phyloP scores from a whole-genome alignment of 2,888 invertebrate species.

The Strigamia transsilvanica region DNA sequence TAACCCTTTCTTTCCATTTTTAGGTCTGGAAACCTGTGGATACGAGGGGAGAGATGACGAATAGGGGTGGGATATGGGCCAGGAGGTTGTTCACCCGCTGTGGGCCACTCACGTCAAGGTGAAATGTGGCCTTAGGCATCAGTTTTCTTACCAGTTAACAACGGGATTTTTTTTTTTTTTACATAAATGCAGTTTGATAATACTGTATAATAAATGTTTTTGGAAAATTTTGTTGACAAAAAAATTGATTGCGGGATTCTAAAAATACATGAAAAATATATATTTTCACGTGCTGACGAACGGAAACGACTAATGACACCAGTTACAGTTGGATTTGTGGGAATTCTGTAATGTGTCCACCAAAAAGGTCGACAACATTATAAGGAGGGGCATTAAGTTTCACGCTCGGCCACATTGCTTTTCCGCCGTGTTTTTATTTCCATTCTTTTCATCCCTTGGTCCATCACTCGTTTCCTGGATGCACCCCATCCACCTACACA shows the following conservation, averaged over 20 bases:
- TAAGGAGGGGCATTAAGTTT: conserved; percentile 23
- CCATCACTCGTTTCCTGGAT: conserved; percentile 30
- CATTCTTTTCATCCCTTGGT: conserved; percentile 1
- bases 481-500: conserved; percentile 16
- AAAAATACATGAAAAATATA: not conserved
- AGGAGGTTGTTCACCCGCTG: conserved; percentile 21
- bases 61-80: conserved; percentile 26
- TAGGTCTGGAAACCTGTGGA: not conserved
- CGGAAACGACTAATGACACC: not conserved
- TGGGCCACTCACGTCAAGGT: conserved; percentile 18
- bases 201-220: not conserved
- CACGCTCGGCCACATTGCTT: conserved; percentile 17
- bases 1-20: conserved; percentile 5
- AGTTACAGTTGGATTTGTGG: conserved; percentile 20
- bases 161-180: not conserved
- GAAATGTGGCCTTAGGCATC: conserved; percentile 25
- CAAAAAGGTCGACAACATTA: conserved; percentile 10
- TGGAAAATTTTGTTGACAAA: not conserved
- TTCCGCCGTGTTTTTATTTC: conserved; percentile 21
- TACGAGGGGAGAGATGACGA: not conserved
- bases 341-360: conserved; percentile 8
- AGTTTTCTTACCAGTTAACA: conserved; percentile 16
- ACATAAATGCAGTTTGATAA: not conserved
- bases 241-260: not conserved
- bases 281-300: not conserved